phyloP scores from a whole-genome alignment of 2,113 vertebrate species.

The Nothobranchius furzeri region DNA sequence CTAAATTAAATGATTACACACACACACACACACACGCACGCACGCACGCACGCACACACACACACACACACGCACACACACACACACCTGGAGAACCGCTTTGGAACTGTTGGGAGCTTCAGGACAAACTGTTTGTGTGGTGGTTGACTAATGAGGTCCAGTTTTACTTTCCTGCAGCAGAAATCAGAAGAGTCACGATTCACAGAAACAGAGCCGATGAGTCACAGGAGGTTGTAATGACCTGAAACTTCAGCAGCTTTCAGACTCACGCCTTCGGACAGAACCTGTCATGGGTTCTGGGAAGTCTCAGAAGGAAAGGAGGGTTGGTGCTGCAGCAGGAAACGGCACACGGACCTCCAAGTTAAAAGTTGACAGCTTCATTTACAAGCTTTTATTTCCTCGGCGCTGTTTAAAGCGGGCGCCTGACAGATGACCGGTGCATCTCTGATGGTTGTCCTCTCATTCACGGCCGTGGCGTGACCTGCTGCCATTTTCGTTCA shows the following conservation, averaged over 20 bases:
- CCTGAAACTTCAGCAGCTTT: background rate
- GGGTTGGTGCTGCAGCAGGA: background rate
- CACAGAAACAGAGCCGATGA: background rate
- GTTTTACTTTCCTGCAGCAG: background rate
- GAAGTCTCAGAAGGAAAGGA: background rate
- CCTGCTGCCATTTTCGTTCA: no score
- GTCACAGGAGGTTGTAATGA: conserved; percentile 14
- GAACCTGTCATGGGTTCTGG: background rate
- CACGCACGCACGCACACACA: no score
- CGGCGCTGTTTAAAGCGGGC: no score
- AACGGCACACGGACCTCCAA: background rate
- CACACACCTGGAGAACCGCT: background rate
- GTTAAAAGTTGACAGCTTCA: background rate
- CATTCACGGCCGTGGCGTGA: no score
- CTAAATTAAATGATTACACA: no score
- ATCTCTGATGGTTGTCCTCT: no score
- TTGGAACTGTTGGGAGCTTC: background rate
- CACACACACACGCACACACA: no score
- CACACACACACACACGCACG: no score
- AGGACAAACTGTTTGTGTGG: background rate
- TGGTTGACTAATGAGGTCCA: background rate
- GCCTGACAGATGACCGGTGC: no score
- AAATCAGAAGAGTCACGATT: conserved; percentile 23
- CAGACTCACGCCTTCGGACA: background rate
- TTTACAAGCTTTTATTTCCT: background rate